Base-by-base conservation (phyloP, 2,888 invertebrate species). In the Drosophila antonietae region DNA sequence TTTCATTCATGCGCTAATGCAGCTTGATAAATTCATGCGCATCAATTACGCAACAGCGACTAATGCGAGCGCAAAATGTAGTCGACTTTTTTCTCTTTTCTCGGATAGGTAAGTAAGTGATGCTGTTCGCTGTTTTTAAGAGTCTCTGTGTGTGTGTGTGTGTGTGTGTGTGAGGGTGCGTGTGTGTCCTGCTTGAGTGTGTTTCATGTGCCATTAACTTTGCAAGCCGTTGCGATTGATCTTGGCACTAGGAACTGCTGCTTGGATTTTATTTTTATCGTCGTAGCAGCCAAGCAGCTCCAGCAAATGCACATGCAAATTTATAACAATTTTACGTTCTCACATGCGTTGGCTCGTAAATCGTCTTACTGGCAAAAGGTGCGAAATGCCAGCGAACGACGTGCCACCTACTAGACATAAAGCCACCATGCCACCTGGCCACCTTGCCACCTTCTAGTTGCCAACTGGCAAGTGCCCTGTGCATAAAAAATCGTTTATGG, bases 11-110 rank as follows among this genome's bases (percentile, higher is more conserved):
- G 39, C 55, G 57, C 53, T 70, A 89, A 88, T 90, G 88, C 88
- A 83, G 77, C 85, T 85, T 87, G 90, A 90, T 83, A 90, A 89
- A 90, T 90, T 76, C 79, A 73, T 70, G 77, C 68, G 78, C 87
- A 90, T 90, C 90, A 89, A 90, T 90, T 90, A 87, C 86, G 89
- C 89, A 81, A 89, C 73, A 78, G 81, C 77, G 75, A 76, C 41
- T 59, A 79, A 68, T 68, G 74, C 55, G 51, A n/a, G 23, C 18
- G 31, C 46, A 67, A 63, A 73, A n/a, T 28, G 51, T 51, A 52
- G 15, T 20, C 14, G 35, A 52, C 18, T 1, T 8, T 14, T 10
- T 31, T 31, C n/a, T 47, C 4, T 37, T 28, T 5, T 28, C 28
- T 39, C 15, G 37, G 37, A 15, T 39, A 6, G 15, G 15, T 31